phyloP scores from a whole-genome alignment of 2,888 invertebrate genomes.

The Orchestes rusci region DNA sequence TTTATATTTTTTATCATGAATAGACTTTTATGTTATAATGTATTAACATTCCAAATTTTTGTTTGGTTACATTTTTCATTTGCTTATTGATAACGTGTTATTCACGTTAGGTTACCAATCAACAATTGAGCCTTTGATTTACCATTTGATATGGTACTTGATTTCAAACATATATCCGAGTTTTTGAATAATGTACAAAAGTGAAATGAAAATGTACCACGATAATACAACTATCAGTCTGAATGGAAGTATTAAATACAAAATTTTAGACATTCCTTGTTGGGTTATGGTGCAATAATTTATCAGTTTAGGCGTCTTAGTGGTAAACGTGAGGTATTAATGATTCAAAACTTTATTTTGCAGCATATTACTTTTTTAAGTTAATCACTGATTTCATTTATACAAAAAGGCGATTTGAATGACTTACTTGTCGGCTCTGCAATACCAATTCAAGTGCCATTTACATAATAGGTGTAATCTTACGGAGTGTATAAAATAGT shows the following conservation, averaged over 20 bases:
- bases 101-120: no score
- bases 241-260: conserved; percentile 29
- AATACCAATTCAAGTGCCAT: conserved; percentile 37
- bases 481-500: conserved; percentile 28
- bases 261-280: conserved; percentile 27
- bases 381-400: no score
- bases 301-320: conserved; percentile 21
- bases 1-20: conserved; percentile 18
- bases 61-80: neutral
- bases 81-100: neutral
- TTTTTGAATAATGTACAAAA: no score
- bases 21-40: conserved; percentile 20
- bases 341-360: no score
- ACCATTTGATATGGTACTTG: no score
- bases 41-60: conserved; percentile 27
- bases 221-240: conserved; percentile 27
- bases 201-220: conserved; percentile 15
- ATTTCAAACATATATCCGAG: no score
- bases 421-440: conserved; percentile 29
- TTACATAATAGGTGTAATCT: conserved; percentile 31
- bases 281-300: conserved; percentile 31
- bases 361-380: no score
- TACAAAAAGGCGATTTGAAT: conserved; percentile 8
- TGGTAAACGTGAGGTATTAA: no score
- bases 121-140: no score